Evolutionary conservation across 2,888 invertebrate genomes (phyloP).

Genomic region (Acleris laterana): DNA sequence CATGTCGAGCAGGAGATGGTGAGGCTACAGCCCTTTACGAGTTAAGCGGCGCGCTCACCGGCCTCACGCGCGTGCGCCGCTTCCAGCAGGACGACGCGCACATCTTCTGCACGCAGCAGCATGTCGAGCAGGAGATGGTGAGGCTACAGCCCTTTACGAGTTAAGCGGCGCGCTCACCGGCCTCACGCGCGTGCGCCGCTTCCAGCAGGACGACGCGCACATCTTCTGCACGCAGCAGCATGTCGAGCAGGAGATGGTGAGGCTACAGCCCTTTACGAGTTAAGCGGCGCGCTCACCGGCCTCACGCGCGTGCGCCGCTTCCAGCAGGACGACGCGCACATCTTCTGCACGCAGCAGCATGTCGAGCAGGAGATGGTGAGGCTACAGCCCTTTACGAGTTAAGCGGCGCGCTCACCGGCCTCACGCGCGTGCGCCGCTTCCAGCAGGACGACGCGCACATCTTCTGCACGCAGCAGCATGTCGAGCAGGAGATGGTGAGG

Average conservation of each 20-base stretch:
- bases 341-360: constrained; percentile 96
- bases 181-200: constrained; percentile 97
- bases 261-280: too few relatives aligned
- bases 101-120: constrained; percentile 96
- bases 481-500: constrained; percentile 91
- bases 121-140: constrained; percentile 92
- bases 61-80: constrained; percentile 97
- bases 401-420: constrained; percentile 96
- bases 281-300: constrained; percentile 97
- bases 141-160: too few relatives aligned
- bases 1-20: constrained; percentile 93
- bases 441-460: constrained; percentile 99
- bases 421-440: constrained; percentile 98
- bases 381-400: too few relatives aligned
- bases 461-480: constrained; percentile 96
- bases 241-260: constrained; percentile 90
- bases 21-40: too few relatives aligned
- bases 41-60: constrained; percentile 96
- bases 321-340: constrained; percentile 99
- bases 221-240: constrained; percentile 97
- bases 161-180: constrained; percentile 97
- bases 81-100: constrained; percentile 99
- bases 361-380: too few relatives aligned
- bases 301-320: constrained; percentile 98
- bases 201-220: constrained; percentile 99